A percentile compares a stretch with the other conserved stretches of the same genome.
Evolutionary conservation across 2,888 invertebrate species (phyloP).

Genomic region (Drosophila macrospina): DNA sequence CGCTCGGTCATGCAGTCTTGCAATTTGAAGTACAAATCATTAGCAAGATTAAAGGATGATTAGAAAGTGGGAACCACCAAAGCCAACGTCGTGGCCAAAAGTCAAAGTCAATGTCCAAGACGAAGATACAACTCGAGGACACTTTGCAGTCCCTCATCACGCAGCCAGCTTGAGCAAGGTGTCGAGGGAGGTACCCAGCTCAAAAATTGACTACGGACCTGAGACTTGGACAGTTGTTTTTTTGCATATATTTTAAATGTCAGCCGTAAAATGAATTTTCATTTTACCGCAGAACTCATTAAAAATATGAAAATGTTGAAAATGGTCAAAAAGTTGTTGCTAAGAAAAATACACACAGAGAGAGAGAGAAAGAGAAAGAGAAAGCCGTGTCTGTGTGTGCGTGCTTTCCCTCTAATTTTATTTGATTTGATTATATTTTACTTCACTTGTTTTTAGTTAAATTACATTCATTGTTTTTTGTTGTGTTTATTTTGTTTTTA

Average conservation of each 20-base stretch:
- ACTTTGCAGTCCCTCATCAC: slow-evolving; percentile 24
- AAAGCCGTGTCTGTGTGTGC: slow-evolving; percentile 6
- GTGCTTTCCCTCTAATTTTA: neutral
- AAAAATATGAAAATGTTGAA: slow-evolving; percentile 50
- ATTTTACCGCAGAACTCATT: slow-evolving; percentile 53
- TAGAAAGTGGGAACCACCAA: slow-evolving; percentile 22
- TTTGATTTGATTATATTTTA: neutral
- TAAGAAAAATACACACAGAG: slow-evolving; percentile 19
- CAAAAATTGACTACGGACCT: slow-evolving; percentile 22
- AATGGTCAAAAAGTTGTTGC: slow-evolving; percentile 19
- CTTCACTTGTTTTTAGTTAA: neutral
- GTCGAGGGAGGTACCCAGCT: slow-evolving; percentile 28
- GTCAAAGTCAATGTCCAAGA: slow-evolving; percentile 12
- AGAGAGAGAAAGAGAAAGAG: neutral
- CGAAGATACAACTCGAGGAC: slow-evolving; percentile 13
- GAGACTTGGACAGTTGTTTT: slow-evolving; percentile 34
- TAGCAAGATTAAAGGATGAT: slow-evolving; percentile 56
- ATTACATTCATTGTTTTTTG: slow-evolving; percentile 15
- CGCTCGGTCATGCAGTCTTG: slow-evolving; percentile 67
- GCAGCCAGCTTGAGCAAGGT: neutral
- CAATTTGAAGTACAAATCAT: slow-evolving; percentile 58
- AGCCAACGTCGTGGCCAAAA: slow-evolving; percentile 5
- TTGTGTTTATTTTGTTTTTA: neutral
- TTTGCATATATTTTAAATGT: slow-evolving; percentile 19
- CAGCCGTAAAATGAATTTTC: slow-evolving; percentile 25